Conservation (phyloP, 1,140 invertebrate genomes). For the Dolichoris vasculosae region DNA sequence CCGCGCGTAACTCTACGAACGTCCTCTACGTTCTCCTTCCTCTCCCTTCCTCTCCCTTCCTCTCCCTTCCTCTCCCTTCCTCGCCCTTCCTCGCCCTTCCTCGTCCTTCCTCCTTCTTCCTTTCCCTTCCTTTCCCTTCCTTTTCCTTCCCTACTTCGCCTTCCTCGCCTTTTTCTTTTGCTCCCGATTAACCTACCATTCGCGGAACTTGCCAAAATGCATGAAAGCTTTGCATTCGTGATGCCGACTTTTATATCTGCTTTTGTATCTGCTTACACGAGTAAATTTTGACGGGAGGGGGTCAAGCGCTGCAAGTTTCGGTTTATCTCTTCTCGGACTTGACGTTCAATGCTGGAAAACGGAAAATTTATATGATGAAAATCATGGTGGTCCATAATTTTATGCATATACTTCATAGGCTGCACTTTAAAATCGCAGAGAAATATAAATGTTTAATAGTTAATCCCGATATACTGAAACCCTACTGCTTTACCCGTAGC, state of each 20-base stretch:
- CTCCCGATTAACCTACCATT: background rate
- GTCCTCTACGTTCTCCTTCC: no score
- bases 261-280: no score
- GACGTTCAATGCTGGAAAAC: no score
- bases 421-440: background rate
- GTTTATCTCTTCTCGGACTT: no score
- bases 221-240: no score
- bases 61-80: background rate
- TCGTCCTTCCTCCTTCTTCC: no score
- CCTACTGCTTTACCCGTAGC: background rate
- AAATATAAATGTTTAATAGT: background rate
- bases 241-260: background rate
- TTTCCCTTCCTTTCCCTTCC: background rate
- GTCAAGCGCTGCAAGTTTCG: no score
- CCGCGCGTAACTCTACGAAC: background rate
- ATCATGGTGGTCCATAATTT: background rate
- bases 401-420: background rate
- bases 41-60: background rate
- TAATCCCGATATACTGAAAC: background rate
- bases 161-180: no score
- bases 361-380: no score
- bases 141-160: background rate
- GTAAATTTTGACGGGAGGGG: no score
- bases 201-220: background rate
- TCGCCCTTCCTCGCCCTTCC: background rate